phyloP scores from a whole-genome alignment of 2,888 invertebrate genomes.

The Chouioia cunea region DNA sequence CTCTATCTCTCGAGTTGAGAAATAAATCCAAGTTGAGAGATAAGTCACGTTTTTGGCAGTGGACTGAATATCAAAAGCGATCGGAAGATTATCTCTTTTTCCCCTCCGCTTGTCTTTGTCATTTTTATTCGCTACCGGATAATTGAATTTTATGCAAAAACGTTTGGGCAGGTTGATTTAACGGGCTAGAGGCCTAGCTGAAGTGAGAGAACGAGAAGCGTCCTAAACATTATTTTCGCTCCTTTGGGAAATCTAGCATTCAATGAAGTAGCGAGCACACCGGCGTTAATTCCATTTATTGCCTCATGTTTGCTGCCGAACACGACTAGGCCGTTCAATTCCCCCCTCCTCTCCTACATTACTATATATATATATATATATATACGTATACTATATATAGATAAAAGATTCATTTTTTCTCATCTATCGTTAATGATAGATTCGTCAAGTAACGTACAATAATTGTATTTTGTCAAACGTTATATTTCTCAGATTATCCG shows the following conservation, averaged over 20 bases:
- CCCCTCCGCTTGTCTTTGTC: not conserved
- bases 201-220: slow-evolving; percentile 25
- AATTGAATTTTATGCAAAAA: slow-evolving; percentile 37
- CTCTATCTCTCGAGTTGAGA: slow-evolving; percentile 21
- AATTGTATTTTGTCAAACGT: too few species aligned
- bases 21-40: slow-evolving; percentile 39
- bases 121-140: not conserved
- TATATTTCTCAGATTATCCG: too few species aligned
- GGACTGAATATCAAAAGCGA: not conserved
- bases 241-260: slow-evolving; percentile 62
- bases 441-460: too few species aligned
- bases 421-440: too few species aligned
- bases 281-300: slow-evolving; percentile 61
- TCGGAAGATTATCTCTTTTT: not conserved
- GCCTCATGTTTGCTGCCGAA: slow-evolving; percentile 52
- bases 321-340: slow-evolving; percentile 36
- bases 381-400: too few species aligned
- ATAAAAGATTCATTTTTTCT: too few species aligned
- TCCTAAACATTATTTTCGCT: slow-evolving; percentile 58
- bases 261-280: slow-evolving; percentile 56
- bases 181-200: not conserved
- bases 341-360: not conserved
- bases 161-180: slow-evolving; percentile 2
- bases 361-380: too few species aligned
- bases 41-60: slow-evolving; percentile 42